These are phyloP conservation scores for Bombus fervidus DNA, from an alignment of 1,140 invertebrate genomes.

Conservation along the genomic window DNA sequence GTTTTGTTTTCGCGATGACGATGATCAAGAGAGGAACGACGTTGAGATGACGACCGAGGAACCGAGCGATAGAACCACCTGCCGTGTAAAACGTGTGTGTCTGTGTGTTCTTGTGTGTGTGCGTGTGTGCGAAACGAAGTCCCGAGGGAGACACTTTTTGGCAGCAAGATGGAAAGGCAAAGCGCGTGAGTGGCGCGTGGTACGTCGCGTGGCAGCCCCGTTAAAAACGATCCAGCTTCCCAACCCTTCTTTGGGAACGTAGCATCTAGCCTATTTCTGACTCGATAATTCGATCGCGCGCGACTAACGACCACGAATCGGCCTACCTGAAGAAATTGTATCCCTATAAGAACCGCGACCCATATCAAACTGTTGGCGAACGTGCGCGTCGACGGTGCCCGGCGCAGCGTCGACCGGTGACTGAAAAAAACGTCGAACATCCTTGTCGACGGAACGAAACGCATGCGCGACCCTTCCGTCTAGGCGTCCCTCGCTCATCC, in stretches of 20 bases:
- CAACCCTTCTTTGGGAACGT: neutral
- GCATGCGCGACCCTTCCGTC: constrained; percentile 71
- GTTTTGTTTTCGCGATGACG: neutral
- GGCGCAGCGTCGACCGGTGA: constrained; percentile 80
- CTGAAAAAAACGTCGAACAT: constrained; percentile 80
- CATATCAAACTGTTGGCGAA: constrained; percentile 34
- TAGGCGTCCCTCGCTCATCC: constrained; percentile 43
- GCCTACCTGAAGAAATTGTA: constrained; percentile 3
- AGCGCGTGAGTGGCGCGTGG: constrained; percentile 44
- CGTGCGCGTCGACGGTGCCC: constrained; percentile 72
- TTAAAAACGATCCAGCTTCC: neutral
- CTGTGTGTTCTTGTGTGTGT: too few relatives aligned
- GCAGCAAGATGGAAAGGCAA: constrained; percentile 21
- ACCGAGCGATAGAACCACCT: too few relatives aligned
- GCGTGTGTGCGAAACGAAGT: neutral
- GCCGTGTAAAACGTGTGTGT: neutral
- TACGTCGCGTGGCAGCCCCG: constrained; percentile 25
- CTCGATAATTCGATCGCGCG: neutral
- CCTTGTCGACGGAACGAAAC: constrained; percentile 64
- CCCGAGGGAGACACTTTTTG: neutral
- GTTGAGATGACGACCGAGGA: neutral
- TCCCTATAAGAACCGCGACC: neutral
- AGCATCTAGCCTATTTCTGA: neutral
- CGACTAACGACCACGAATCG: constrained; percentile 3
- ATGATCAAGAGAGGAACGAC: neutral